phyloP scores from a whole-genome alignment of 2,113 vertebrate genomes.

The Cochlearius cochlearius region DNA sequence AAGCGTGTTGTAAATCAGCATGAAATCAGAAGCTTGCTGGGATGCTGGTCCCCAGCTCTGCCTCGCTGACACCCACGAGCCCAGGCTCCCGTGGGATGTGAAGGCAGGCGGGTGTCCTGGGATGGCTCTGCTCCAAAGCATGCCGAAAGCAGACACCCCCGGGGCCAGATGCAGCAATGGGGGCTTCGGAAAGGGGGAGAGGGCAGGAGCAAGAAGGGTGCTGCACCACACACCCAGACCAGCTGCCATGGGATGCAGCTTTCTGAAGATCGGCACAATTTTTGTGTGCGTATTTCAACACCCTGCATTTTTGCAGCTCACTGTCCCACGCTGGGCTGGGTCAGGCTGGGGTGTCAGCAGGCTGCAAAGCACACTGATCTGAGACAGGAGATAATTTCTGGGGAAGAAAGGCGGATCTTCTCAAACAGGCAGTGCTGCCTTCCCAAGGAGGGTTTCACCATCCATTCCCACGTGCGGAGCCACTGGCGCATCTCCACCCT shows the following conservation, averaged over 20 bases:
- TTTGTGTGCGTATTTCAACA: accelerated
- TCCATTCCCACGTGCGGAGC: accelerated
- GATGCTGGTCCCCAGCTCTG: not conserved
- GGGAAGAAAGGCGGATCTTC: not conserved
- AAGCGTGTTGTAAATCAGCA: accelerated
- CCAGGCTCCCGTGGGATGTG: accelerated
- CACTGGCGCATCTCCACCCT: accelerated
- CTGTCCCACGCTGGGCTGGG: accelerated
- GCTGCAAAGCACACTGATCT: accelerated
- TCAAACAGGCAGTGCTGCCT: no score
- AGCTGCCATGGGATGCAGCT: accelerated
- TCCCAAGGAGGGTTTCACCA: accelerated
- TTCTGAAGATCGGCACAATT: accelerated
- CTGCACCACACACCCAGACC: accelerated
- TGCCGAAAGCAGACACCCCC: accelerated
- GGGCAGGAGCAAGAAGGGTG: accelerated
- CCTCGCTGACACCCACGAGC: accelerated
- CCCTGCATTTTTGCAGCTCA: accelerated
- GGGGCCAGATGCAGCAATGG: accelerated
- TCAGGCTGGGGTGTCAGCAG: not conserved
- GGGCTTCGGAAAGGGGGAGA: accelerated
- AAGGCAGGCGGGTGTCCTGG: not conserved
- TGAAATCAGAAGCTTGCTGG: accelerated
- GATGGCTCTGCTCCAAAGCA: not conserved
- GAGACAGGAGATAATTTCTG: not conserved